Evolutionary conservation across 2,113 vertebrate species (phyloP).

Genomic region (Tympanuchus pallidicinctus): DNA sequence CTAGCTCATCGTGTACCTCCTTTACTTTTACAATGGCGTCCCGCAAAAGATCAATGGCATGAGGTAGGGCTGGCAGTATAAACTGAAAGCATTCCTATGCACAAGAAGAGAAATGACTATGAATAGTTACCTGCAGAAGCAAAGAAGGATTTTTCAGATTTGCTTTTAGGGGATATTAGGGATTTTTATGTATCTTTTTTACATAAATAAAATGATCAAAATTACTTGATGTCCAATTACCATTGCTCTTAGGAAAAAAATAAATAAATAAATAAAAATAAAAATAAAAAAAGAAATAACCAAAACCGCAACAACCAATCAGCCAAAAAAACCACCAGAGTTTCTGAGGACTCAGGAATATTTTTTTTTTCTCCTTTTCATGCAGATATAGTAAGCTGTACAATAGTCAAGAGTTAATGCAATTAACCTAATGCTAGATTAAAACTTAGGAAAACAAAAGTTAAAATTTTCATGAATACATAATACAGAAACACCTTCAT

Average conservation of each 20-base stretch:
- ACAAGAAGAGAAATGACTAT: slow-evolving; percentile 56
- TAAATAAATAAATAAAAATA: too few species aligned
- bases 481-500: neutral
- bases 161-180: neutral
- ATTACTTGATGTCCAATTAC: neutral
- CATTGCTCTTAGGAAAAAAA: neutral
- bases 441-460: slow-evolving; percentile 1
- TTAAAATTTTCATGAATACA: neutral
- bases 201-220: neutral
- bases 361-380: neutral
- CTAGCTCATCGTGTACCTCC: slow-evolving; percentile 93
- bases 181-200: neutral
- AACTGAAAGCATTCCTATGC: slow-evolving; percentile 99
- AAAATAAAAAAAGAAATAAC: neutral
- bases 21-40: slow-evolving; percentile 95
- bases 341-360: neutral
- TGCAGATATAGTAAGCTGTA: neutral
- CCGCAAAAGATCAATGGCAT: slow-evolving; percentile 96
- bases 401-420: neutral
- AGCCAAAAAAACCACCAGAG: neutral
- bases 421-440: neutral
- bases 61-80: slow-evolving; percentile 98
- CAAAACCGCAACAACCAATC: neutral
- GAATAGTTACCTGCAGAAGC: slow-evolving; percentile 28
- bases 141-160: neutral